Evolutionary conservation across 2,888 invertebrate species (phyloP), one percentile per base, ranked within the genome.

Genomic region (Autographa pulchrina): DNA sequence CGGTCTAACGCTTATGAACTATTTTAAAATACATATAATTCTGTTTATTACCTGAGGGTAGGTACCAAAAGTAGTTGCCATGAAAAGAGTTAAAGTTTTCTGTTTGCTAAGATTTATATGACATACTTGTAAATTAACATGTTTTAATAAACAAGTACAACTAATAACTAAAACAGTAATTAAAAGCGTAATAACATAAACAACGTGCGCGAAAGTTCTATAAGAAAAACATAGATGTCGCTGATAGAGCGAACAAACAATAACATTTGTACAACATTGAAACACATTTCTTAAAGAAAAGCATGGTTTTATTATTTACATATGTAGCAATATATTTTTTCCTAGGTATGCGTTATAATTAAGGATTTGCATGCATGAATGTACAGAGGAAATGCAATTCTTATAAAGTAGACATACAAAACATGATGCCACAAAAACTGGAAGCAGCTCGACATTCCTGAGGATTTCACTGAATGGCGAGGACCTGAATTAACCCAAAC

Each of bases 381-480:
- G 20, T 54, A 54, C 13, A 54, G 54, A 54, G 54, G 20, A 54
- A 54, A 56, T 13, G 25, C 54, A 56, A 25, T 56, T 25, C 25
- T 25, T 56, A 4, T 25, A 56, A 9, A 20, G 18, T 54, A 56
- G 11, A 25, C 25, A 20, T 4, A 56, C 20, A 59, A 52, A n/a
- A 62, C 41, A 25, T 59, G 25, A 20, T 20, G 11, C 0, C 9
- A 67, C 66, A 81, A 77, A 77, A 77, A 77, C 48, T 68, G 58
- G 65, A 52, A n/a, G n/a, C 9, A 56, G 16, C 16, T 38, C 41
- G 63, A 65, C 68, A 68, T 71, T 68, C 13, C 4, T 58, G 68
- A 81, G 72, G 58, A 77, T 81, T 65, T 81, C 63, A 60, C 48
- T 41, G 66, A 81, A 81, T 78, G 81, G 74, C 82, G 68, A 56